phyloP scores from a whole-genome alignment of 2,797 vertebrate genomes.

The Premnoplex brunnescens region DNA sequence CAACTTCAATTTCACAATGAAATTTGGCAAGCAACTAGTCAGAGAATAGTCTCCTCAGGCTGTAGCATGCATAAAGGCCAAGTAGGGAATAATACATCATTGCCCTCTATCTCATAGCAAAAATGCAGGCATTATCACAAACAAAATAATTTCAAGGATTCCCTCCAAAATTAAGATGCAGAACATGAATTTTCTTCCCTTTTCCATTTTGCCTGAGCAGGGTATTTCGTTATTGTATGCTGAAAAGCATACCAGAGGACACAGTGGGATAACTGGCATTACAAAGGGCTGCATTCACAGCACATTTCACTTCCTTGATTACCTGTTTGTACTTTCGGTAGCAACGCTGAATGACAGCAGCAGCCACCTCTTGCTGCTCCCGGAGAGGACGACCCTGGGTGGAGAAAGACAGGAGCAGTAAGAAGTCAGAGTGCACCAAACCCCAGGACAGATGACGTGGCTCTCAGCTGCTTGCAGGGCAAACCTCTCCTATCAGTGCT shows the following conservation, averaged over 20 bases:
- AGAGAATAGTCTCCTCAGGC: background rate
- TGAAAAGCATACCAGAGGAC: background rate
- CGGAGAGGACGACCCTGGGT: slow-evolving; percentile 90
- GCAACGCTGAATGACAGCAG: slow-evolving; percentile 97
- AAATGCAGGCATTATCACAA: background rate
- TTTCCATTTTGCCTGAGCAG: background rate
- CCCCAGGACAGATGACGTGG: background rate
- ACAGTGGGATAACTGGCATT: background rate
- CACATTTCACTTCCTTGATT: slow-evolving; percentile 42
- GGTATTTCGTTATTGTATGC: background rate
- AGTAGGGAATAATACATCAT: background rate
- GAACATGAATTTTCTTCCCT: background rate
- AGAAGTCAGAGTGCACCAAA: background rate
- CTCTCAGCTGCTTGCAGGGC: background rate
- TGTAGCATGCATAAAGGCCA: background rate
- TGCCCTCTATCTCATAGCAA: background rate
- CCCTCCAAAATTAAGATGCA: background rate
- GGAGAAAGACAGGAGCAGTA: slow-evolving; percentile 43
- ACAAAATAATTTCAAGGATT: background rate
- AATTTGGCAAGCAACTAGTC: slow-evolving; percentile 65
- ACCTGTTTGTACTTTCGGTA: slow-evolving; percentile 99
- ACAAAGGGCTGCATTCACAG: background rate
- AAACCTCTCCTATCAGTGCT: background rate
- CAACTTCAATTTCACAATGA: slow-evolving; percentile 72
- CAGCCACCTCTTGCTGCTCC: slow-evolving; percentile 98